Evolutionary conservation across 92 coral and sea anemone species (phyloP), one percentile per base, ranked within the genome.

Genomic region (Virgularia gustaviana): DNA sequence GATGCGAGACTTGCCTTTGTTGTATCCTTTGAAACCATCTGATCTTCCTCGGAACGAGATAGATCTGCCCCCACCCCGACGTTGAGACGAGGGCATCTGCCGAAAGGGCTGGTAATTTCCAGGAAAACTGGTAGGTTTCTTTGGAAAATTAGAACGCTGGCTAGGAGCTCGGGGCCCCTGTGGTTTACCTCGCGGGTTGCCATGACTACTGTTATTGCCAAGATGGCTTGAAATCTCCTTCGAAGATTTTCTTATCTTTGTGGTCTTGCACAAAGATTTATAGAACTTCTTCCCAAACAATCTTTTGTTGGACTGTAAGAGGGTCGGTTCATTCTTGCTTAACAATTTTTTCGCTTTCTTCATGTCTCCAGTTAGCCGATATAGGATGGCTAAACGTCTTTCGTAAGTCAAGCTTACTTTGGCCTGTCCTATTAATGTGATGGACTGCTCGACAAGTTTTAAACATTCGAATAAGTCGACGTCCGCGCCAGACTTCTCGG

Each of bases 61-160:
- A 11, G 44, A 24, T 53, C 67, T 71, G 70, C 32, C 67, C 77
- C 77, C 66, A 51, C 42, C 77, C 27, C 77, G 33, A 3, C 28
- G 19, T 4, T 3, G 67, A 15, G 44, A 71, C 23, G 77, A 24
- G 52, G 67, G 67, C 67, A 25, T 29, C 25, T 38, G 30, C 18
- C 68, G 67, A 71, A 71, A 71, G 77, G 77, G 77, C 77, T 54
- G 78, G 24, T 67, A 36, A 32, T n/a, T n/a, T n/a, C n/a, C n/a
- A n/a, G n/a, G n/a, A n/a, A n/a, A n/a, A n/a, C n/a, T n/a, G n/a
- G n/a, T n/a, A n/a, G n/a, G n/a, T n/a, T n/a, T n/a, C n/a, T n/a
- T n/a, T n/a, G n/a, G n/a, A n/a, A n/a, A n/a, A n/a, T n/a, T n/a
- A n/a, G n/a, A n/a, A n/a, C n/a, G n/a, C 39, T 27, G 0, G 33